Evolutionary conservation across 2,113 vertebrate species (phyloP), one percentile per base, ranked within the genome.

Genomic region (Formicarius rufipectus): DNA sequence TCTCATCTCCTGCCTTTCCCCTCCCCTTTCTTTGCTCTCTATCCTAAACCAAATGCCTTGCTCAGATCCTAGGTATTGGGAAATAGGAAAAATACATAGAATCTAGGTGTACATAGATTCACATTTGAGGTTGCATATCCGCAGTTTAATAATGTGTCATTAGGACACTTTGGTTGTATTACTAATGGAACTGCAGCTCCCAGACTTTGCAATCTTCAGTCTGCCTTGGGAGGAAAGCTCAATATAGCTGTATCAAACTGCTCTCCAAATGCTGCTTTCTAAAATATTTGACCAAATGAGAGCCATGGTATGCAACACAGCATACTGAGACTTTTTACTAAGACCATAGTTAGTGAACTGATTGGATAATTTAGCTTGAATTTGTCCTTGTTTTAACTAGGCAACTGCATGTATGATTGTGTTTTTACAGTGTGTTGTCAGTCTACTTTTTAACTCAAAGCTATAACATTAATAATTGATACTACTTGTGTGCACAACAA

Each of bases 231-330:
- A 95, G 47, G 14, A 92, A 82, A 96, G 53, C 7, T 71, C 71
- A 72, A 14, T 10, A 53, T 25, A 90, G 64, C 24, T 49, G 28
- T 49, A 72, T 53, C 35, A 52, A 87, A 15, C 66, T 93, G 28
- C 67, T 91, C 45, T 66, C 95, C 63, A 64, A 89, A 59, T 55
- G 22, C 30, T 71, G 47, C 77, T 74, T 95, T 91, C 55, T 62
- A 52, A 68, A 95, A 60, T 49, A 64, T 67, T 83, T 90, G 82
- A 25, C 30, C 52, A 68, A 94, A 52, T 67, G 44, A 63, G 71
- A 75, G 40, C 33, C 55, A 84, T 28, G 56, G 27, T 10, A 24
- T 12, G 15, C 16, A 42, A 33, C 7, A 58, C 31, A 55, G 53
- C 25, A 55, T 13, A n/a, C 21, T 22, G 44, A 50, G 58, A 35